These are phyloP conservation scores for Todus mexicanus DNA, from an alignment of 2,797 vertebrate species.

Conservation along the genomic window DNA sequence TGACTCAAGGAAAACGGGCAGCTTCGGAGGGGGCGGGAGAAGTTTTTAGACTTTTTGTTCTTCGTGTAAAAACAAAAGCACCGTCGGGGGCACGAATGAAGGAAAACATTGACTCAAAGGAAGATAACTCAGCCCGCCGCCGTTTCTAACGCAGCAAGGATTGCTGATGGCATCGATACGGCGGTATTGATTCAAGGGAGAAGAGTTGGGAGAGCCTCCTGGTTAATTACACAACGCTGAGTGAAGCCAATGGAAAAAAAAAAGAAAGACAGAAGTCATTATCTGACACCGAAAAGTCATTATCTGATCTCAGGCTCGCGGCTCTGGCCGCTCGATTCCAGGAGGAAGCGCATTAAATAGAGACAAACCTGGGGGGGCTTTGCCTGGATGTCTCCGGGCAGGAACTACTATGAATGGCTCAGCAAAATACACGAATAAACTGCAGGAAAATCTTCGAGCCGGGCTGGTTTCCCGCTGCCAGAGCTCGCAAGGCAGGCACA, in stretches of 20 bases:
- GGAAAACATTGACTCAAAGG: conserved; percentile 53
- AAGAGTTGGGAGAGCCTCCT: neutral
- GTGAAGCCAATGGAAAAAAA: conserved; percentile 15
- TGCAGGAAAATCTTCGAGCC: neutral
- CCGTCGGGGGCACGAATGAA: conserved; percentile 24
- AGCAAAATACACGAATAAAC: neutral
- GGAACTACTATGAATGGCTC: neutral
- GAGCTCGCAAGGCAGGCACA: neutral
- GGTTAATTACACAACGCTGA: conserved; percentile 47
- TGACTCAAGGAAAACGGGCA: conserved; percentile 50
- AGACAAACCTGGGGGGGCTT: neutral
- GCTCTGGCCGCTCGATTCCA: neutral
- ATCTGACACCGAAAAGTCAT: neutral
- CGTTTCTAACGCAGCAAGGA: neutral
- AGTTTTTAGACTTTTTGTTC: conserved; percentile 42
- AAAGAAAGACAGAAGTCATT: neutral
- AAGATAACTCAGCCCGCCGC: neutral
- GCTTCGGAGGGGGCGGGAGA: conserved; percentile 37
- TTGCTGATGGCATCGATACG: neutral
- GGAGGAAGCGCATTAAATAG: rapidly evolving
- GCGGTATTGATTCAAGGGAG: neutral
- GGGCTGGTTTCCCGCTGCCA: neutral
- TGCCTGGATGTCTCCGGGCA: neutral
- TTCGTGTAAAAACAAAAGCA: conserved; percentile 25
- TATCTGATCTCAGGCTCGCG: neutral